phyloP scores from a whole-genome alignment of 2,797 vertebrate species.

The Poeciliopsis paucimaculata region DNA sequence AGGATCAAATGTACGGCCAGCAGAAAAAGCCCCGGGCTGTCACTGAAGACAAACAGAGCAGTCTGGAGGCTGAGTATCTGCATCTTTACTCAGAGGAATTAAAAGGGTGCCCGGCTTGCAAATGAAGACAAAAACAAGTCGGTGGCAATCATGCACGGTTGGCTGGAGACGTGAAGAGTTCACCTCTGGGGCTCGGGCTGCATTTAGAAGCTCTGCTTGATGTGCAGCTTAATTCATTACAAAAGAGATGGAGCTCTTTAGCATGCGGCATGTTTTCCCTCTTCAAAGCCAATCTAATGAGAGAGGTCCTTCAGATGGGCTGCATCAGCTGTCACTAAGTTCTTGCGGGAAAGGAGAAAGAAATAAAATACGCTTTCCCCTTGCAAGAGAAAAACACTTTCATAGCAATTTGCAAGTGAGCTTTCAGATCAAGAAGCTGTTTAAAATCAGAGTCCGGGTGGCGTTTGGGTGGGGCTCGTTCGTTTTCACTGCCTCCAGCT shows the following conservation, averaged over 20 bases:
- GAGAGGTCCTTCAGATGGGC: constrained; percentile 45
- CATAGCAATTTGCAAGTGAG: constrained; percentile 19
- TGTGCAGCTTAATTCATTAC: constrained; percentile 46
- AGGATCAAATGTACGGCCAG: neutral
- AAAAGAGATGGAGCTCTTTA: constrained; percentile 28
- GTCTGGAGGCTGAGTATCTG: constrained; percentile 13
- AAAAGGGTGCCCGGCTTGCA: constrained; percentile 22
- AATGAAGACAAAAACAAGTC: constrained; percentile 33
- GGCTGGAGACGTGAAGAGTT: constrained; percentile 10
- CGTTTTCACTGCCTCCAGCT: constrained; percentile 49
- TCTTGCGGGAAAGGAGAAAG: constrained; percentile 1
- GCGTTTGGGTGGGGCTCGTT: neutral
- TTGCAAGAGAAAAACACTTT: constrained; percentile 20
- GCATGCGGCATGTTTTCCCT: constrained; percentile 28
- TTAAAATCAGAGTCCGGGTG: constrained; percentile 37
- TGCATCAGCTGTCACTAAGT: constrained; percentile 28
- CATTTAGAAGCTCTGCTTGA: constrained; percentile 17
- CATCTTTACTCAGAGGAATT: constrained; percentile 11
- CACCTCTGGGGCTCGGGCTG: constrained; percentile 13
- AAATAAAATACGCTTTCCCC: neutral
- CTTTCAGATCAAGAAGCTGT: constrained; percentile 30
- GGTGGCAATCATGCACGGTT: constrained; percentile 22
- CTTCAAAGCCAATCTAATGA: constrained; percentile 39
- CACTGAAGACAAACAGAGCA: constrained; percentile 13
- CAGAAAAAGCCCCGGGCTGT: constrained; percentile 8